These are phyloP conservation scores for Graphium colonna DNA, from an alignment of 2,888 invertebrate genomes.

Conservation along the genomic window DNA sequence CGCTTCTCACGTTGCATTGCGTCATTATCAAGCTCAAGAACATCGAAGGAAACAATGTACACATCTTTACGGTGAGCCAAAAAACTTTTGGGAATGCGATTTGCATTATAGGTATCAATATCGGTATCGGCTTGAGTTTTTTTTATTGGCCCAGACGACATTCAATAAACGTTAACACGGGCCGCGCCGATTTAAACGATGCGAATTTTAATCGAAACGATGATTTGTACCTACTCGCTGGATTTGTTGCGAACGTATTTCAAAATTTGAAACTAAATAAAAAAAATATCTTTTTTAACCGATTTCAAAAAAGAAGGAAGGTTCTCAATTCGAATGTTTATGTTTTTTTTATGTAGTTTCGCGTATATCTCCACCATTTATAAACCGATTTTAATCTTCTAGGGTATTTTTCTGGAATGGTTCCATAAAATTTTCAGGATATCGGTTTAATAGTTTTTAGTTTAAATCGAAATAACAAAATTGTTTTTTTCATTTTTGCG, in stretches of 20 bases:
- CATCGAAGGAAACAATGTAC: constrained; percentile 43
- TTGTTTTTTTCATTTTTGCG: too few relatives aligned
- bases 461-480: too few relatives aligned
- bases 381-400: too few relatives aligned
- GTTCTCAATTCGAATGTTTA: too few relatives aligned
- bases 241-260: background rate
- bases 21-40: constrained; percentile 45
- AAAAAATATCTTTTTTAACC: too few relatives aligned
- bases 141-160: constrained; percentile 15
- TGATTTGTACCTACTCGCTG: background rate
- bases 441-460: too few relatives aligned
- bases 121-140: constrained; percentile 21
- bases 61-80: constrained; percentile 49
- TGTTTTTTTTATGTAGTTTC: too few relatives aligned
- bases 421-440: too few relatives aligned
- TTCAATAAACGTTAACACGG: constrained; percentile 2
- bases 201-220: constrained; percentile 9
- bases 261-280: background rate
- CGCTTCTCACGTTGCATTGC: constrained; percentile 49
- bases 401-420: too few relatives aligned
- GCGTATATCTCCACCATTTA: too few relatives aligned
- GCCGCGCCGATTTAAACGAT: constrained; percentile 7
- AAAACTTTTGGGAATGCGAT: constrained; percentile 61
- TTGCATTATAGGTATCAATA: constrained; percentile 33
- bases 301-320: too few relatives aligned